Percentiles rank a stretch among this genome's conserved stretches.
These are phyloP conservation scores for Yasuhikotakia modesta DNA, from an alignment of 2,797 vertebrate genomes.

Conservation along the genomic window DNA sequence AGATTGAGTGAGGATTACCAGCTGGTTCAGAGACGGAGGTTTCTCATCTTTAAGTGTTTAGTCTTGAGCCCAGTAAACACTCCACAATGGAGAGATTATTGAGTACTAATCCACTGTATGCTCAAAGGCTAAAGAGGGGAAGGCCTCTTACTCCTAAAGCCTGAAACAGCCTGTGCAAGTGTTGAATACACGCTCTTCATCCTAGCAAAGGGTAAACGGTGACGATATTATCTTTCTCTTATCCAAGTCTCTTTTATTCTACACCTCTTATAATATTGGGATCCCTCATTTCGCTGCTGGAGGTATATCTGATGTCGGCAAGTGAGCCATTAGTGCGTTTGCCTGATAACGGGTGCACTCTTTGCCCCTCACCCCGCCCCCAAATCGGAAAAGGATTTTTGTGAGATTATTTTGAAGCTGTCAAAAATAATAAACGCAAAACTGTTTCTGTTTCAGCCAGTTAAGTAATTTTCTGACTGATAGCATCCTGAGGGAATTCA, in stretches of 20 bases:
- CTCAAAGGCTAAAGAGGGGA: conserved; percentile 43
- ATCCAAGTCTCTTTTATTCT: not conserved
- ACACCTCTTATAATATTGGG: not conserved
- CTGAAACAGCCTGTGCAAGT: conserved; percentile 8
- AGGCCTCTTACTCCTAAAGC: conserved; percentile 25
- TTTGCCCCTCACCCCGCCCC: conserved; percentile 41
- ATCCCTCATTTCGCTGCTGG: conserved; percentile 47
- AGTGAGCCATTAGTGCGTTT: conserved; percentile 74
- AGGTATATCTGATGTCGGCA: conserved; percentile 71
- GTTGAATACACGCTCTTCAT: conserved; percentile 33
- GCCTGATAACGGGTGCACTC: conserved; percentile 71
- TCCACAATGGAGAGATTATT: conserved; percentile 57
- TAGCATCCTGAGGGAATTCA: conserved; percentile 75
- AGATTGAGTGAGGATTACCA: conserved; percentile 53
- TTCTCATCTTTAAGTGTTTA: conserved; percentile 52
- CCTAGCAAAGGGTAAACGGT: conserved; percentile 14
- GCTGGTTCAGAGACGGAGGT: conserved; percentile 52
- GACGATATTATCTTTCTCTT: conserved; percentile 28
- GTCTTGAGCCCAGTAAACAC: conserved; percentile 62
- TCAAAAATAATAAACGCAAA: conserved; percentile 79
- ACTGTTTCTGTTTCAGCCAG: conserved; percentile 78
- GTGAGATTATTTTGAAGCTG: conserved; percentile 75
- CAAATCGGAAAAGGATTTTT: conserved; percentile 72
- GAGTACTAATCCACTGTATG: conserved; percentile 58
- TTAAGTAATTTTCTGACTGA: conserved; percentile 79